phyloP scores from a whole-genome alignment of 2,797 vertebrate genomes.

The Sebastes baramenuke region DNA sequence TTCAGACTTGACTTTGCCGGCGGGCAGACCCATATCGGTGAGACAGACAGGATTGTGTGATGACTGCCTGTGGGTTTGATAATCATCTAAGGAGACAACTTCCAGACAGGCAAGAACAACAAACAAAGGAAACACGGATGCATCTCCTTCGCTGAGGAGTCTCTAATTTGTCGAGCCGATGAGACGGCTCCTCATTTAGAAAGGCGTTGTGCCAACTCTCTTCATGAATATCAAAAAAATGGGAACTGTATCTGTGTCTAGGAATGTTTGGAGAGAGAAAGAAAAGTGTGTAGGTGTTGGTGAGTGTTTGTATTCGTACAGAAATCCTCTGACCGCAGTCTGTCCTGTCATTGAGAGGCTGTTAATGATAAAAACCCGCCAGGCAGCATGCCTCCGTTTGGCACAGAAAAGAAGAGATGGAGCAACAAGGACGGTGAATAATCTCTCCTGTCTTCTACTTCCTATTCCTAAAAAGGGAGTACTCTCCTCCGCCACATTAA shows the following conservation, averaged over 20 bases:
- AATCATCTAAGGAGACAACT: slow-evolving; percentile 73
- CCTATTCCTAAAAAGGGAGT: not conserved
- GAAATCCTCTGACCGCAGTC: not conserved
- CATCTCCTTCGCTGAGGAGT: slow-evolving; percentile 41
- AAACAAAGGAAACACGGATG: slow-evolving; percentile 63
- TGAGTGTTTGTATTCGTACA: not conserved
- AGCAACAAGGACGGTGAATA: slow-evolving; percentile 6
- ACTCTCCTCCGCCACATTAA: not conserved
- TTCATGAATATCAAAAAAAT: slow-evolving; percentile 3
- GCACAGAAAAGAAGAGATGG: not conserved
- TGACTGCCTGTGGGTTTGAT: slow-evolving; percentile 70
- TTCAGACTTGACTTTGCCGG: slow-evolving; percentile 68
- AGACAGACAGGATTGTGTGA: slow-evolving; percentile 66
- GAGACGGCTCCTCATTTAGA: slow-evolving; percentile 22
- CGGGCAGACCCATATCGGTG: slow-evolving; percentile 56
- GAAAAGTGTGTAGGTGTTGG: not conserved
- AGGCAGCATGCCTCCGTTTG: not conserved
- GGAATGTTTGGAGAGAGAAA: not conserved
- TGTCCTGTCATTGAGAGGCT: not conserved
- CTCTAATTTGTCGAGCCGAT: slow-evolving; percentile 63
- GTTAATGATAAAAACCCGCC: slow-evolving; percentile 7
- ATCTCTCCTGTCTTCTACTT: not conserved
- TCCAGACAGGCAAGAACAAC: slow-evolving; percentile 74
- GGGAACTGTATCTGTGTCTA: not conserved
- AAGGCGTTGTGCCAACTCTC: slow-evolving; percentile 24